A percentile compares a stretch with the other conserved stretches of the same genome.
Evolutionary conservation across 2,797 vertebrate species (phyloP).

Genomic region (Apogon hyalosoma): DNA sequence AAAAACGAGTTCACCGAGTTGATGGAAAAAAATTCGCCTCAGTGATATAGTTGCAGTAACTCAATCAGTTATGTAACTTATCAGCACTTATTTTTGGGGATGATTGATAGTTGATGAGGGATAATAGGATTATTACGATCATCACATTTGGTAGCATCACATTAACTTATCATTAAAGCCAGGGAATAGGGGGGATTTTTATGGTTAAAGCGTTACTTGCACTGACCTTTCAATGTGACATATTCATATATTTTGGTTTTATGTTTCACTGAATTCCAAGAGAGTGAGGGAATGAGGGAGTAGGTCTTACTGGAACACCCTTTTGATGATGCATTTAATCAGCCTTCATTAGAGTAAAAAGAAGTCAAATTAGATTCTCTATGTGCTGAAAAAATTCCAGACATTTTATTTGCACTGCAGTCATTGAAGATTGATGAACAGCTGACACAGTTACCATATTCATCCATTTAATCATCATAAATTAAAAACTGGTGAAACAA

Average conservation of each 20-base stretch:
- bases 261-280: constrained; percentile 8
- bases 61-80: not conserved
- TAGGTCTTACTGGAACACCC: too few relatives aligned
- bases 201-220: not conserved
- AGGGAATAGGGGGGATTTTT: not conserved
- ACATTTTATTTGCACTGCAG: too few relatives aligned
- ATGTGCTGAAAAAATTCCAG: too few relatives aligned
- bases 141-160: not conserved
- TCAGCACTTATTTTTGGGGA: not conserved
- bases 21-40: not conserved
- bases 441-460: too few relatives aligned
- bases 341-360: too few relatives aligned
- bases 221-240: not conserved
- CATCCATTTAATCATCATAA: too few relatives aligned
- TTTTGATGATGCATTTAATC: too few relatives aligned
- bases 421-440: too few relatives aligned
- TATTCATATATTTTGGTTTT: not conserved
- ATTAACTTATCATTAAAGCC: not conserved
- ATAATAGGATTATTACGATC: not conserved
- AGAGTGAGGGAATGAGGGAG: not conserved
- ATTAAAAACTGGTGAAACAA: too few relatives aligned
- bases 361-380: too few relatives aligned
- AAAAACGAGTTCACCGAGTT: constrained; percentile 53
- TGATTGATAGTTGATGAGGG: not conserved
- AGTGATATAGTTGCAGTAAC: not conserved